These are phyloP conservation scores for Chionomys nivalis DNA, from an alignment of 2,113 vertebrate species.

Conservation along the genomic window DNA sequence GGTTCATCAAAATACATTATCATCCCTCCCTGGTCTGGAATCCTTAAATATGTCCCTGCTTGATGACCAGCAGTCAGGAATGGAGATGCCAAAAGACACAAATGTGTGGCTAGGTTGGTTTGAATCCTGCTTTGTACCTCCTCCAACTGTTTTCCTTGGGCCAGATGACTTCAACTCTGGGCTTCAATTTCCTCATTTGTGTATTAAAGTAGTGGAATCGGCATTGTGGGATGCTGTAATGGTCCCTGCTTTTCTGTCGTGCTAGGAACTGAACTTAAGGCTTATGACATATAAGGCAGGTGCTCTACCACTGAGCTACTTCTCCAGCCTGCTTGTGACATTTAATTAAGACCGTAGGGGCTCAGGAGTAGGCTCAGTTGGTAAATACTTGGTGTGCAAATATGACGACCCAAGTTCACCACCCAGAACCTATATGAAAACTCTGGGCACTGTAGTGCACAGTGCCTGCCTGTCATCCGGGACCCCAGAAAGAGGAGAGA, in stretches of 20 bases:
- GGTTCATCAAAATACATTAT: no score
- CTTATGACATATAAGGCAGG: not conserved
- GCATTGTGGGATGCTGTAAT: not conserved
- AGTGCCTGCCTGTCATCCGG: not conserved
- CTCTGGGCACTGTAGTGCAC: no score
- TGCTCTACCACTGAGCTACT: not conserved
- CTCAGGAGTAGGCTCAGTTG: not conserved
- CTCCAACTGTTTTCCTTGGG: not conserved
- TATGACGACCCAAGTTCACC: not conserved
- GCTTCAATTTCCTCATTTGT: not conserved
- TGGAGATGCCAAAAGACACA: not conserved
- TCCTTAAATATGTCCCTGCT: not conserved
- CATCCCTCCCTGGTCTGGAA: no score
- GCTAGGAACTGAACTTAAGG: not conserved
- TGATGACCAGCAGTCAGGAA: not conserved
- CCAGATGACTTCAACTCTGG: not conserved
- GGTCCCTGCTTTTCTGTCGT: not conserved
- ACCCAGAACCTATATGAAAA: not conserved
- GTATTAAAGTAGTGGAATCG: not conserved
- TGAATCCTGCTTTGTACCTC: not conserved
- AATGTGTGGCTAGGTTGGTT: not conserved
- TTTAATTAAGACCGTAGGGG: not conserved
- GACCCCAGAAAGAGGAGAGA: not conserved
- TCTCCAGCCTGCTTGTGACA: not conserved
- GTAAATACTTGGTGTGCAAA: not conserved